These are phyloP conservation scores for Lonchura striata DNA, from an alignment of 2,113 vertebrate genomes.

Conservation along the genomic window DNA sequence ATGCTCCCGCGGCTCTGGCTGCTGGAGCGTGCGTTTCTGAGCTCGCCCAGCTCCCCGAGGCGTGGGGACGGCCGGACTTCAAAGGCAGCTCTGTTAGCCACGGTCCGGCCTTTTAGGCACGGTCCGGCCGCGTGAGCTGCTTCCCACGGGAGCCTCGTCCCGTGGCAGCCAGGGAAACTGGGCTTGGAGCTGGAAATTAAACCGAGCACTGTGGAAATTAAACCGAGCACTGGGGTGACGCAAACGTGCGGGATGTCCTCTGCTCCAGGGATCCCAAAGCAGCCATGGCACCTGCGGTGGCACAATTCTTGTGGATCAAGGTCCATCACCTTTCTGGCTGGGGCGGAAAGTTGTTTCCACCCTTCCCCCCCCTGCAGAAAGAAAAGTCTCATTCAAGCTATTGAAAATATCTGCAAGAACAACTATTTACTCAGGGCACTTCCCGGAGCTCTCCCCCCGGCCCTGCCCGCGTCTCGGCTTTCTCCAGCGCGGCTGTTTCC, in stretches of 20 bases:
- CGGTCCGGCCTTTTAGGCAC: background rate
- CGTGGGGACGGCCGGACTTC: background rate
- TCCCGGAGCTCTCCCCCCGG: background rate
- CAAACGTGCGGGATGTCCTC: fast-evolving
- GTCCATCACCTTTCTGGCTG: background rate
- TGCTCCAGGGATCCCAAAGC: fast-evolving
- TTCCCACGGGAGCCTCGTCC: background rate
- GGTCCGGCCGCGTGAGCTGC: background rate
- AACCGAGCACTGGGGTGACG: background rate
- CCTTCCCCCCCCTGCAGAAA: slow-evolving; percentile 34
- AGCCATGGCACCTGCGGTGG: background rate
- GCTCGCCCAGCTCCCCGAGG: fast-evolving
- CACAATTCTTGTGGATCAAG: background rate
- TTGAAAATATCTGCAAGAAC: background rate
- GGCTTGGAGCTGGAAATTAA: background rate
- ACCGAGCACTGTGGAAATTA: background rate
- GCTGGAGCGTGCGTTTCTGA: background rate
- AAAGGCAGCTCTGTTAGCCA: background rate
- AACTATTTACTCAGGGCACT: slow-evolving; percentile 45
- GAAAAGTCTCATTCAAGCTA: slow-evolving; percentile 4
- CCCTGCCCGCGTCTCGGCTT: background rate
- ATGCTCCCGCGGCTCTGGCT: background rate
- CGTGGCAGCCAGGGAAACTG: background rate
- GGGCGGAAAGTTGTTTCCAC: background rate
- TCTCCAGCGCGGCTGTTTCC: background rate